Conservation (phyloP, 1,140 invertebrate species). For the Bombus difficillimus region DNA sequence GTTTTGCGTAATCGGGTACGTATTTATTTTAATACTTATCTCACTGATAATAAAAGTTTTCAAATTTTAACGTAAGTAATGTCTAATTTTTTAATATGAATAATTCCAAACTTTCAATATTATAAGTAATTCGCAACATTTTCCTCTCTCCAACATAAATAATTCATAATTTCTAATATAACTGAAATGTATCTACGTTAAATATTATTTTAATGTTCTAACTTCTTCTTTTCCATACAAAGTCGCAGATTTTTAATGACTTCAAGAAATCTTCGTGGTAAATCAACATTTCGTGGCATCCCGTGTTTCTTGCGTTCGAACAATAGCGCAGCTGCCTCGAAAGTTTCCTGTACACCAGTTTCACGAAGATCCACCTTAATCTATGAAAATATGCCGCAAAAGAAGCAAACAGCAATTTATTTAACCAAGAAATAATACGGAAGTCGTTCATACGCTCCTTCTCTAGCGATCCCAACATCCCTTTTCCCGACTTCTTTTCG, state of each 20-base stretch:
- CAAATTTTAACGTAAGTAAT: no score
- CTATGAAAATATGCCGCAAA: constrained; percentile 69
- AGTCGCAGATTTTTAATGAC: not conserved
- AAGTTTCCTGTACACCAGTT: not conserved
- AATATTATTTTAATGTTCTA: not conserved
- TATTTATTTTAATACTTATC: no score
- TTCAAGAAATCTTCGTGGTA: not conserved
- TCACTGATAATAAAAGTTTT: no score
- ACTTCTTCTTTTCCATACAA: no score
- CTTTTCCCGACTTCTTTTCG: constrained; percentile 39
- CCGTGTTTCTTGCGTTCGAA: not conserved
- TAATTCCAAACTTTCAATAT: not conserved
- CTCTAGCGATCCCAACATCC: not conserved
- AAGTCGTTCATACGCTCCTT: constrained; percentile 55
- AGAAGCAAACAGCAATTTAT: constrained; percentile 77
- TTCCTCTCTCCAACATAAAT: no score
- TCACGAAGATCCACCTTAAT: constrained; percentile 60
- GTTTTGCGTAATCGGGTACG: no score
- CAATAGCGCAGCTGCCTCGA: not conserved
- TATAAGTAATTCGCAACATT: not conserved
- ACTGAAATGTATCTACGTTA: not conserved
- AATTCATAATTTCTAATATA: not conserved
- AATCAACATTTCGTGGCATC: not conserved
- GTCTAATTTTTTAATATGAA: no score
- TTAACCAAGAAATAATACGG: constrained; percentile 73